Evolutionary conservation across 2,113 vertebrate genomes (phyloP), one percentile per base, ranked within the genome.

Genomic region (Silurus glanis): DNA sequence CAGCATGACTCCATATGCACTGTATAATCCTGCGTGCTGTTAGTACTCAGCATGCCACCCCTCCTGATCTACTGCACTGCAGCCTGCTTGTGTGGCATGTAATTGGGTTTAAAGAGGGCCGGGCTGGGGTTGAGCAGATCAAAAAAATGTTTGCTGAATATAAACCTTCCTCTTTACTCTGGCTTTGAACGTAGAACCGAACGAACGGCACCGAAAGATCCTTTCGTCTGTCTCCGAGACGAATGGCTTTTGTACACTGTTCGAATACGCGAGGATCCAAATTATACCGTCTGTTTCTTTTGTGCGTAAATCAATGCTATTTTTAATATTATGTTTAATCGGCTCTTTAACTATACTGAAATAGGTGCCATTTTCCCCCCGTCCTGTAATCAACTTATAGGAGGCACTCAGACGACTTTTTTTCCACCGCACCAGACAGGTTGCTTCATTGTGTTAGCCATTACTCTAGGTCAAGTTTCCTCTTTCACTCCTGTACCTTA

Each of bases 31-130:
- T 53, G 58, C n/a, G 7, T 80, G 49, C 74, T 49, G 67, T 89
- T 78, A 28, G 69, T 85, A 47, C 85, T 59, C 51, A 59, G 82
- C 82, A 84, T n/a, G 69, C 83, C 61, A 67, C 47, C n/a, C 28
- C 9, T 80, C 47, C n/a, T 66, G 86, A 87, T 87, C 88, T 87
- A 67, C 80, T 85, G 86, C 83, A 78, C 74, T 83, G 86, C 83
- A 80, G 86, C 74, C 83, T 87, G 83, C 80, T 83, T 87, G 82
- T 87, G 83, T 85, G 86, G 86, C 88, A 89, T 89, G 66, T 89
- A 89, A 89, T 87, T 85, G 86, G 74, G 83, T 89, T 80, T 87
- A 86, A 87, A 82, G 88, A 69, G 83, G 58, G 81, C 45, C 64
- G 47, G 67, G 78, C n/a, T 45, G 47, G 83, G 86, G 66, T 16